phyloP scores from a whole-genome alignment of 1,140 invertebrate species.

The Zaprionus lachaisei region DNA sequence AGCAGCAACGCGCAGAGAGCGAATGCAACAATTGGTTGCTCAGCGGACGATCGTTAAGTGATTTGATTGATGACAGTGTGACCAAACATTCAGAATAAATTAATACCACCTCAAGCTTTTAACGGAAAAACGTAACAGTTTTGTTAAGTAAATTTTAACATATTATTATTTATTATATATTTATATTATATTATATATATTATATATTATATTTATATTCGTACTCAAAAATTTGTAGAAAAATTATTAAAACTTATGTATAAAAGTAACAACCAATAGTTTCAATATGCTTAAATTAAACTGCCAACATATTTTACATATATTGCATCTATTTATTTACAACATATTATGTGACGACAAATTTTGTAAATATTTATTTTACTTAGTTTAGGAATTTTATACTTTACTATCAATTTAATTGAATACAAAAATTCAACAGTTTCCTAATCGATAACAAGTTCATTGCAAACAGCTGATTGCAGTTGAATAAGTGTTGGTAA shows the following conservation, averaged over 20 bases:
- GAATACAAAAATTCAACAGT: background rate
- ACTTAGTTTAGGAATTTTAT: too few relatives aligned
- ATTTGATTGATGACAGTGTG: slow-evolving; percentile 19
- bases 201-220: too few relatives aligned
- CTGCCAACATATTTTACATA: too few relatives aligned
- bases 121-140: background rate
- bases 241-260: too few relatives aligned
- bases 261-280: too few relatives aligned
- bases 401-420: background rate
- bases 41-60: slow-evolving; percentile 24
- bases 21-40: background rate
- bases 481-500: slow-evolving; percentile 12
- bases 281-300: too few relatives aligned
- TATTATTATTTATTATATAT: background rate
- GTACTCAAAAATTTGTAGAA: background rate
- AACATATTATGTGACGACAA: too few relatives aligned
- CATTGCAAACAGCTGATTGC: background rate
- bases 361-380: too few relatives aligned
- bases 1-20: background rate
- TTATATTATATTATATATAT: too few relatives aligned
- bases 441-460: background rate
- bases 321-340: too few relatives aligned
- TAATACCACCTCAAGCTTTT: background rate
- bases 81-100: background rate
- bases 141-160: background rate